Evolutionary conservation across 2,113 vertebrate species (phyloP), one percentile per base, ranked within the genome.

Genomic region (Odontophorus gujanensis): DNA sequence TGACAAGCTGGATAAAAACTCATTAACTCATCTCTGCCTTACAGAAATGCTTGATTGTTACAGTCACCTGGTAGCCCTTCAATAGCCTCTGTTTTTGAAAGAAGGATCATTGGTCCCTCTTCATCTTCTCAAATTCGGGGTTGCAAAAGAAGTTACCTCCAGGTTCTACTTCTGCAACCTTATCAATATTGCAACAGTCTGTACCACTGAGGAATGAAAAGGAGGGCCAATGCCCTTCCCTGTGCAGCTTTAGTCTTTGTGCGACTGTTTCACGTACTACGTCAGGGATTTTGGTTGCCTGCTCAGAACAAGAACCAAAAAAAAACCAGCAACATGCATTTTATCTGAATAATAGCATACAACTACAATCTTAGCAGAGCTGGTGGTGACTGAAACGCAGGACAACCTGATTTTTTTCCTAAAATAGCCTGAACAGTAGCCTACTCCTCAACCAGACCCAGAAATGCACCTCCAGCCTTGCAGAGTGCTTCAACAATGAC

Each of bases 361-460:
- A 3, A 30, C 11, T 51, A 50, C 50, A 62, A 5, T 42, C 0
- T 0, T 3, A 50, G 21, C 38, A 55, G 50, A 53, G 45, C 1
- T 18, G 5, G 7, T 26, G 9, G 25, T 72, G 51, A n/a, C 22
- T 45, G 51, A 63, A 84, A 72, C 0, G 0, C 9, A 55, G 28
- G 10, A 4, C 25, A 38, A 18, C 13, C 20, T 65, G n/a, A n/a
- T 57, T 55, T 32, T 3, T 43, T 73, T 7, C 2, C 0, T 15
- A 8, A 59, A 15, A 7, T 38, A n/a, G 12, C 58, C 42, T 47
- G 65, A 78, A 6, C 6, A 36, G 7, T 51, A 75, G 19, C 16
- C 8, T 81, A 20, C 25, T 40, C 58, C 24, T 7, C 42, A 45
- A 11, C 6, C 66, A 93, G 55, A 42, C 55, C 40, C 32, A 75